Conservation (phyloP, 2,888 invertebrate species). For the Erebia epiphron region DNA sequence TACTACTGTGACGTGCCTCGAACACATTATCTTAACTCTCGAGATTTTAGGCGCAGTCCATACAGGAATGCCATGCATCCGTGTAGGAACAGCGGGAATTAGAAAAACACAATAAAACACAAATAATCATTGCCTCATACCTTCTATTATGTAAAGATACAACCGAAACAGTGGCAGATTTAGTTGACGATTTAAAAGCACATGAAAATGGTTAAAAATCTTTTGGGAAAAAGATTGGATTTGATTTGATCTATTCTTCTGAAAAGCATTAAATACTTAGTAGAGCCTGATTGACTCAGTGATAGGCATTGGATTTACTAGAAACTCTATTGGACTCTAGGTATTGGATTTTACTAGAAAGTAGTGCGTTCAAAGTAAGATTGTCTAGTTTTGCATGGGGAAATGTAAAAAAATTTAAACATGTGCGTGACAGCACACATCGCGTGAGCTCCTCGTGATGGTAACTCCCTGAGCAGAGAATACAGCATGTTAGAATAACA, state of each 20-base stretch:
- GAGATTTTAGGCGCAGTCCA: background rate
- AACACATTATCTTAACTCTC: background rate
- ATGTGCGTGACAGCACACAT: background rate
- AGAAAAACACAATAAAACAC: background rate
- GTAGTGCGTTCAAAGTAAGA: no score
- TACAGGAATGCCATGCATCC: background rate
- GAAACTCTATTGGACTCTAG: no score
- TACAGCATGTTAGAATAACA: background rate
- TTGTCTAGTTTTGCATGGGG: no score
- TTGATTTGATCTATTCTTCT: no score
- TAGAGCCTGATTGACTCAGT: no score
- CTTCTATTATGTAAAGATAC: background rate
- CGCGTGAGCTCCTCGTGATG: slow-evolving; percentile 5
- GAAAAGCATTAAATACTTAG: no score
- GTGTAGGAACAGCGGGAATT: background rate
- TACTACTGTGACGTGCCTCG: background rate
- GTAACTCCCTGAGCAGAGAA: background rate
- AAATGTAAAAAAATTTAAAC: background rate
- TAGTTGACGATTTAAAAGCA: background rate
- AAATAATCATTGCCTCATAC: background rate
- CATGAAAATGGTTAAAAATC: no score
- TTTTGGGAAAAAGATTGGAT: no score
- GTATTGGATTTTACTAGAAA: no score
- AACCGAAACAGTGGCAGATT: background rate
- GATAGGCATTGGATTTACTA: no score